Conservation (phyloP, 2,113 vertebrate genomes). For the Albula glossodonta region DNA sequence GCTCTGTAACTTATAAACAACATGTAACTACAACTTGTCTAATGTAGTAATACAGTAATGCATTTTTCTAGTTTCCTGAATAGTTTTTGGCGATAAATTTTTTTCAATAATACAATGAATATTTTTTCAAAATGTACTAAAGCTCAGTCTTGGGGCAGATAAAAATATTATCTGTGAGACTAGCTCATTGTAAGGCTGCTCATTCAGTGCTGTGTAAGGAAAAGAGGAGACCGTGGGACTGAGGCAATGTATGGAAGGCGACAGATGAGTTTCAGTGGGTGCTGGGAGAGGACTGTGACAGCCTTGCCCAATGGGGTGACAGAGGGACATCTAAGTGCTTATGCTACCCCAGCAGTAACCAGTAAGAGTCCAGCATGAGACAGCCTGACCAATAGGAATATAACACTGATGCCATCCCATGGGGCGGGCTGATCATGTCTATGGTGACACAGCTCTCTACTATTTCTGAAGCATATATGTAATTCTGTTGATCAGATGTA, state of each 20-base stretch:
- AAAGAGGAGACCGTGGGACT: not conserved
- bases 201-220: not conserved
- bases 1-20: too few species aligned
- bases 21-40: too few species aligned
- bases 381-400: not conserved
- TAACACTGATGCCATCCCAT: not conserved
- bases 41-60: too few species aligned
- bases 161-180: not conserved
- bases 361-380: too few species aligned
- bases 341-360: not conserved
- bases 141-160: not conserved
- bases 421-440: not conserved
- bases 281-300: not conserved
- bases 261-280: not conserved
- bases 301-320: not conserved
- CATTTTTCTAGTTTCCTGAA: too few species aligned
- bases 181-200: not conserved
- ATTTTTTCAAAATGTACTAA: too few species aligned
- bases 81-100: too few species aligned
- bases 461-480: too few species aligned
- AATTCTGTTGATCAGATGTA: too few species aligned
- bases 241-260: not conserved
- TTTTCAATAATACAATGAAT: too few species aligned
- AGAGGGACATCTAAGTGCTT: not conserved
- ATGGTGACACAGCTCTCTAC: too few species aligned